A percentile compares a stretch with the other conserved stretches of the same genome.
Conservation (phyloP, 2,797 vertebrate genomes). For the Microchirus variegatus region DNA sequence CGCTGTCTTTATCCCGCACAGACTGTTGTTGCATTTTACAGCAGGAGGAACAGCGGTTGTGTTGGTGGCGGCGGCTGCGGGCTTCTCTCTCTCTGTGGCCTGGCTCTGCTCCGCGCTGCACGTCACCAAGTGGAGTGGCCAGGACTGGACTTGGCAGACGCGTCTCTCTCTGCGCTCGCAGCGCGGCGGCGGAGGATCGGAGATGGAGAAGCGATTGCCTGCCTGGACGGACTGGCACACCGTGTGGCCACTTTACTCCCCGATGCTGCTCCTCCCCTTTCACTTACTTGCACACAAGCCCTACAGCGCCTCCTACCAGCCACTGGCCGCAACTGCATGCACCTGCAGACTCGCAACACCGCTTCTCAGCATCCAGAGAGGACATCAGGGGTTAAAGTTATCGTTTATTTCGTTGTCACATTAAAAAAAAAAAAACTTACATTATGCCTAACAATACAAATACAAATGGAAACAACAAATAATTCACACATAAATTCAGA, state of each 20-base stretch:
- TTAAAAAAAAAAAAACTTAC: too few species aligned
- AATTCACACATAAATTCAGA: too few species aligned
- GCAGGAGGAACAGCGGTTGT: slow-evolving; percentile 37
- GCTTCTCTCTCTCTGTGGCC: slow-evolving; percentile 44
- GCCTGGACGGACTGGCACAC: slow-evolving; percentile 71
- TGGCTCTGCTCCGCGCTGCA: slow-evolving; percentile 42
- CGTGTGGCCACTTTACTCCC: slow-evolving; percentile 83
- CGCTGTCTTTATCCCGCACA: slow-evolving; percentile 70
- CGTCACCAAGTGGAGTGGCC: slow-evolving; percentile 55
- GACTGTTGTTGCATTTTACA: slow-evolving; percentile 69
- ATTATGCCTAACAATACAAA: too few species aligned
- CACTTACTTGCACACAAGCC: slow-evolving; percentile 54
- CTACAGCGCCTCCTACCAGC: slow-evolving; percentile 71
- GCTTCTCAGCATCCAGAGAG: neutral
- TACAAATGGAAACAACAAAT: too few species aligned
- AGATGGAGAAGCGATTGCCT: slow-evolving; percentile 68
- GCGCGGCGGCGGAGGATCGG: slow-evolving; percentile 46
- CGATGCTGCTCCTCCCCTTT: slow-evolving; percentile 81
- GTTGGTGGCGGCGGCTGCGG: slow-evolving; percentile 24
- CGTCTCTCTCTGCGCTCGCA: slow-evolving; percentile 53
- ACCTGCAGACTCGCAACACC: slow-evolving; percentile 7
- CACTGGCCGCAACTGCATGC: slow-evolving; percentile 31
- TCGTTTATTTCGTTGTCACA: too few species aligned
- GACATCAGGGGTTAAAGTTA: too few species aligned
- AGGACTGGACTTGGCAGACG: slow-evolving; percentile 55